phyloP scores from a whole-genome alignment of 2,113 vertebrate genomes.

The Pristiophorus japonicus region DNA sequence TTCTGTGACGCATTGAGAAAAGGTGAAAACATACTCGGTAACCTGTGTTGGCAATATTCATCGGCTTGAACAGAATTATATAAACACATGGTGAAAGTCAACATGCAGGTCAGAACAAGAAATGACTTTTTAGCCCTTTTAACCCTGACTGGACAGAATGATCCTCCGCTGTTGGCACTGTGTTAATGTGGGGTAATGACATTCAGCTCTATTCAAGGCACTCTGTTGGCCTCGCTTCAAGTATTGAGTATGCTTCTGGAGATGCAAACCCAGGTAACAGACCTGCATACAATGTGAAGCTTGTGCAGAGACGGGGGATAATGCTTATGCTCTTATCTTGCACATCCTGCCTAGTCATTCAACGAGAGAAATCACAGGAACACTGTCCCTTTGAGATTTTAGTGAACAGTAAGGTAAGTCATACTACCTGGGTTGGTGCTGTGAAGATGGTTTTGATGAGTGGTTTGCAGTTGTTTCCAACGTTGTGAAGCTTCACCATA shows the following conservation, averaged over 20 bases:
- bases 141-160: background rate
- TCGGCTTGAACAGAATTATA: background rate
- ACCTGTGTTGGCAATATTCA: background rate
- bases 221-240: background rate
- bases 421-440: background rate
- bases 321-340: background rate
- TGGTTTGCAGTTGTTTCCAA: background rate
- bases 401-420: background rate
- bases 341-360: background rate
- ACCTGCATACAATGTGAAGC: background rate
- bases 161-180: background rate
- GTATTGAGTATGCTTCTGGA: background rate
- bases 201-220: background rate
- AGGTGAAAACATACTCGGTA: background rate
- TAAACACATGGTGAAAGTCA: background rate
- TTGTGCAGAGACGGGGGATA: background rate
- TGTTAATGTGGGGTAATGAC: background rate
- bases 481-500: background rate
- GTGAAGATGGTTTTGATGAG: background rate
- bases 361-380: background rate
- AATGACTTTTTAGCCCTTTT: background rate
- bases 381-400: background rate
- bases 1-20: background rate
- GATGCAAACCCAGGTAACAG: background rate
- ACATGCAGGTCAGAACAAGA: slow-evolving; percentile 5